Evolutionary conservation across 2,113 vertebrate genomes (phyloP), one percentile per base, ranked within the genome.

Genomic region (Mustelus asterias): DNA sequence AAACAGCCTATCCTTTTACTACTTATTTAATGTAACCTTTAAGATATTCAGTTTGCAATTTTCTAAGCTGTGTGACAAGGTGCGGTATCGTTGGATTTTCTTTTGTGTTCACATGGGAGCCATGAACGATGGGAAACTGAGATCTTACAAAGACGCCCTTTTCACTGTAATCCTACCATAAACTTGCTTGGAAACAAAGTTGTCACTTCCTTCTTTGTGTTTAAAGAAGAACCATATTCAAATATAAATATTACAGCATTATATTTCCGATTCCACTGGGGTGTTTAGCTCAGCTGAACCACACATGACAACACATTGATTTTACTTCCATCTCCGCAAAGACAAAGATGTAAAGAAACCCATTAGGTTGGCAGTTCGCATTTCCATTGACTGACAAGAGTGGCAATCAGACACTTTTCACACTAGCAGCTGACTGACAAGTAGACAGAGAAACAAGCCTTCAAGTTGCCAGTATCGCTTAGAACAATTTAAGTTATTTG

Each of bases 291-390:
- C 98, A 97, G 97, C 96, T 97, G 96, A 98, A 98, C 98, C 97
- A 97, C 98, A 98, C 98, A 99, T 99, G 98, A 99, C 99, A 99
- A 99, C 98, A 98, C 99, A 99, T 99, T 98, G 99, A 99, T 99
- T 99, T 99, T 98, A 98, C 98, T 99, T 99, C 99, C 97, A 97
- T 98, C 98, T 97, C 98, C 97, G 98, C 98, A 98, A 98, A 98
- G 98, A 98, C 98, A 97, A 98, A 98, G 98, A 98, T 97, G 98
- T 98, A 98, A 98, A 99, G 98, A 98, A 99, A 99, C 98, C 99
- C 98, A 99, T 99, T 99, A 99, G 98, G 98, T 98, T 98, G 99
- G 99, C 98, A 98, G 98, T 98, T 99, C 98, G 98, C 98, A 98
- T 99, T 98, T 98, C 98, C 98, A 98, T 97, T 99, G 99, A 99